A percentile compares a stretch with the other conserved stretches of the same genome.
Conservation (phyloP, 2,888 invertebrate genomes). For the Trichogramma dendrolimi region DNA sequence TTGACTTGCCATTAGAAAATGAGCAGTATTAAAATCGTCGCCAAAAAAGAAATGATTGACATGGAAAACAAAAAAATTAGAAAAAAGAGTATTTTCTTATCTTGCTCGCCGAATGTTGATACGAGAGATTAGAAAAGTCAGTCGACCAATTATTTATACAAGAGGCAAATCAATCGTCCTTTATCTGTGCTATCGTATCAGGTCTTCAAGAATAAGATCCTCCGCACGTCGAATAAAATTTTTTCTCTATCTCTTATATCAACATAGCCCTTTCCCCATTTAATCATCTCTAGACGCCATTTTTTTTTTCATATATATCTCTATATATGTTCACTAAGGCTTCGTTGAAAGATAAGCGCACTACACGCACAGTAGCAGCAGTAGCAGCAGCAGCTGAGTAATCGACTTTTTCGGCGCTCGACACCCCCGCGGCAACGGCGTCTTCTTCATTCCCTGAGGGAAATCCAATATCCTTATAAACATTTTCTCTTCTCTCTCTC, state of each 20-base stretch:
- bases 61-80: too few relatives aligned
- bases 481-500: slow-evolving; percentile 13
- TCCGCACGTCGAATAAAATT: neutral
- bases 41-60: too few relatives aligned
- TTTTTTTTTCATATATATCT: neutral
- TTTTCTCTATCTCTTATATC: neutral
- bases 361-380: neutral
- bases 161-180: too few relatives aligned
- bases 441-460: neutral
- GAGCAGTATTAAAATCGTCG: too few relatives aligned
- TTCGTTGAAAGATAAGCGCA: too few relatives aligned
- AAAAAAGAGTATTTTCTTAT: too few relatives aligned
- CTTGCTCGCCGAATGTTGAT: too few relatives aligned
- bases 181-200: too few relatives aligned
- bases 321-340: too few relatives aligned
- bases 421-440: slow-evolving; percentile 2
- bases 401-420: slow-evolving; percentile 17
- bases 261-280: neutral
- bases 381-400: slow-evolving; percentile 10
- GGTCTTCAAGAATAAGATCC: neutral
- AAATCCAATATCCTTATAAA: slow-evolving; percentile 20
- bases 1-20: too few relatives aligned
- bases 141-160: too few relatives aligned
- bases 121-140: too few relatives aligned
- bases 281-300: neutral